A percentile compares a stretch with the other conserved stretches of the same genome.
Evolutionary conservation across 2,888 invertebrate species (phyloP).

Genomic region (Melanophora roralis): DNA sequence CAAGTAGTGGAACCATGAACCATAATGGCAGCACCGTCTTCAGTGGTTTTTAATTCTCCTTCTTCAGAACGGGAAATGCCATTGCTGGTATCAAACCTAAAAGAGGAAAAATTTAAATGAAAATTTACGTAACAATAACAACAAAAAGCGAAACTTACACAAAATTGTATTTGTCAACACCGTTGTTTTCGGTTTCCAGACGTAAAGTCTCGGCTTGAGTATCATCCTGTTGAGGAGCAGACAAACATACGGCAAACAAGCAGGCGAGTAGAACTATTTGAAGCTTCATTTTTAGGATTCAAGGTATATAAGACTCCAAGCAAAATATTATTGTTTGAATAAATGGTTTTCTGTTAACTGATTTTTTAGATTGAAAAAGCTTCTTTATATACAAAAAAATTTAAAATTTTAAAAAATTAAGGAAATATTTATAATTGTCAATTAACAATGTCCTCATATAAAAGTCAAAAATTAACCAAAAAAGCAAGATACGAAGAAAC

Average conservation of each 20-base stretch:
- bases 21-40: slow-evolving; percentile 78
- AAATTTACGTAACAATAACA: neutral
- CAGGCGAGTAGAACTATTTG: slow-evolving; percentile 64
- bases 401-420: slow-evolving; percentile 15
- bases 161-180: slow-evolving; percentile 80
- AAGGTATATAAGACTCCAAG: neutral
- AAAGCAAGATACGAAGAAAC: neutral
- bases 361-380: slow-evolving; percentile 37
- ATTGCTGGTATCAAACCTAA: slow-evolving; percentile 78
- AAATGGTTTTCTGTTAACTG: slow-evolving; percentile 53
- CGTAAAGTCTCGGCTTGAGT: slow-evolving; percentile 68
- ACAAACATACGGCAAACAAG: slow-evolving; percentile 60
- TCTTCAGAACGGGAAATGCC: slow-evolving; percentile 76
- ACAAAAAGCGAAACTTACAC: slow-evolving; percentile 75
- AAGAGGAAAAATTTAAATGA: neutral
- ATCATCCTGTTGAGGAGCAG: slow-evolving; percentile 66
- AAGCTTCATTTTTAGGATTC: slow-evolving; percentile 65
- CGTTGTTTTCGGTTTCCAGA: slow-evolving; percentile 79
- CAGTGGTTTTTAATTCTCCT: slow-evolving; percentile 74
- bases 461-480: neutral
- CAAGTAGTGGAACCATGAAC: slow-evolving; percentile 81
- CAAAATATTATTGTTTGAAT: slow-evolving; percentile 31
- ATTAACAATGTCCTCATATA: slow-evolving; percentile 52
- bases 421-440: no score
- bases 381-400: slow-evolving; percentile 57